Percentiles rank a stretch among this genome's conserved stretches.
Conservation (phyloP, 2,113 vertebrate species). For the Salvelinus alpinus region DNA sequence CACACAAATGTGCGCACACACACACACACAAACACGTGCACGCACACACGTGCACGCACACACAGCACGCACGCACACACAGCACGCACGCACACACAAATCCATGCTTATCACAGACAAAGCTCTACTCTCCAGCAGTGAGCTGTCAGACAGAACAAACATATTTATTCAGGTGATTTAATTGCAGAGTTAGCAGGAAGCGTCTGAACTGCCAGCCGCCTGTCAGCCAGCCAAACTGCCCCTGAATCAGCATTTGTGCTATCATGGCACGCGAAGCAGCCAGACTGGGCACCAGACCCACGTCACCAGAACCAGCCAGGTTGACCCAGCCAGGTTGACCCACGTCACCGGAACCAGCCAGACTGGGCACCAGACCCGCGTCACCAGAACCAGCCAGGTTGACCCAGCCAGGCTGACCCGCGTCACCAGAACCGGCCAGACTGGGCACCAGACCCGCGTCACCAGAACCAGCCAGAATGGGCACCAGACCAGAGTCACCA, state of each 20-base stretch:
- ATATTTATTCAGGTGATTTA: constrained; percentile 55
- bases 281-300: not conserved
- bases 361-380: too few relatives aligned
- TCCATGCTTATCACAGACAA: not conserved
- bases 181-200: constrained; percentile 60
- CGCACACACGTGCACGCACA: not conserved
- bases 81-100: not conserved
- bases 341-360: too few relatives aligned
- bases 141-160: constrained; percentile 35
- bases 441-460: too few relatives aligned
- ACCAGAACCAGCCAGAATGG: too few relatives aligned
- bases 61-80: not conserved
- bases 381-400: too few relatives aligned
- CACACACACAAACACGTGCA: not conserved
- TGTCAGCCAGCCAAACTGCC: constrained; percentile 39
- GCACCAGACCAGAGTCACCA: too few relatives aligned
- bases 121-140: constrained; percentile 30
- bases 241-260: constrained; percentile 63
- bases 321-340: too few relatives aligned
- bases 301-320: too few relatives aligned
- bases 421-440: too few relatives aligned
- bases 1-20: not conserved
- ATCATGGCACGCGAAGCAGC: constrained; percentile 49
- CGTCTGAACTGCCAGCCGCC: constrained; percentile 34
- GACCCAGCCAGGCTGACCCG: too few relatives aligned